A percentile compares a stretch with the other conserved stretches of the same genome.
Evolutionary conservation across 1,140 invertebrate species (phyloP).

Genomic region (Listronotus oregonensis): DNA sequence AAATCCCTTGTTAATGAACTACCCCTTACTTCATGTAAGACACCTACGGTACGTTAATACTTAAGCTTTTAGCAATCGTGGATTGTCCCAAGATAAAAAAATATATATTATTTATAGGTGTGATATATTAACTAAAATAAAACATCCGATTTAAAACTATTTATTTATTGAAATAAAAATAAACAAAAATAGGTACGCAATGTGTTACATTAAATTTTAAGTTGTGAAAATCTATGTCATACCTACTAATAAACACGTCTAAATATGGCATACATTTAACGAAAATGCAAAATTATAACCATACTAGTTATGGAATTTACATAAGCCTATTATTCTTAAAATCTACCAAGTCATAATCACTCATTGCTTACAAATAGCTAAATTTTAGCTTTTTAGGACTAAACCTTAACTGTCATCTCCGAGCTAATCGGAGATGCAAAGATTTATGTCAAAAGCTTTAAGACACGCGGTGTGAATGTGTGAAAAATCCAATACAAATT

Average conservation of each 20-base stretch:
- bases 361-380: constrained; percentile 32
- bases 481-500: constrained; percentile 34
- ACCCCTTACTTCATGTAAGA: too few relatives aligned
- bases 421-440: constrained; percentile 10
- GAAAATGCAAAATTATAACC: constrained; percentile 19
- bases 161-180: constrained; percentile 6
- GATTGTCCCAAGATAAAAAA: too few relatives aligned
- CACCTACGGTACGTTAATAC: too few relatives aligned
- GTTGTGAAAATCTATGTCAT: constrained; percentile 10
- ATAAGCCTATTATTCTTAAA: constrained; percentile 25
- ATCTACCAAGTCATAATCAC: constrained; percentile 27
- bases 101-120: too few relatives aligned
- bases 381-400: constrained; percentile 27
- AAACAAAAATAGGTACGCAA: constrained; percentile 10
- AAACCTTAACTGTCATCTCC: constrained; percentile 21
- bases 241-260: constrained; percentile 17
- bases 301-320: constrained; percentile 10
- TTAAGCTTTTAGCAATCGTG: too few relatives aligned
- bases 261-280: constrained; percentile 36
- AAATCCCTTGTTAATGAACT: too few relatives aligned
- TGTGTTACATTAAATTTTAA: constrained; percentile 13
- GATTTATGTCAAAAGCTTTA: constrained; percentile 36
- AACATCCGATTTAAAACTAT: constrained; percentile 10
- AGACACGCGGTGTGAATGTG: constrained; percentile 39
- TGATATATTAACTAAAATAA: constrained; percentile 4